These are phyloP conservation scores for Pterocles burchelli DNA, from an alignment of 2,113 vertebrate genomes.

Conservation along the genomic window DNA sequence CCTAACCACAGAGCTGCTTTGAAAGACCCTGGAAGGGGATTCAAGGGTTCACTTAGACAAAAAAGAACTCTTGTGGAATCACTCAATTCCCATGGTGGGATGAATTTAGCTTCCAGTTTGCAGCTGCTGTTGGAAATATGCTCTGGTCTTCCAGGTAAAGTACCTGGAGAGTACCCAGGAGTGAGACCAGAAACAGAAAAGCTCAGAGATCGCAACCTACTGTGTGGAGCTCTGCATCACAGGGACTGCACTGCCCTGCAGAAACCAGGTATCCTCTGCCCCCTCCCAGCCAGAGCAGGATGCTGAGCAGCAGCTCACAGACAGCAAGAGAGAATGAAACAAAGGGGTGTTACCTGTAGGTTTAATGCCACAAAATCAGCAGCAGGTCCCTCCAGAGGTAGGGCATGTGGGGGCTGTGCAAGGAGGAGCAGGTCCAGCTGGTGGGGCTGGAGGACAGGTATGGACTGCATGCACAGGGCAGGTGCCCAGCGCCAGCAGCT, in stretches of 20 bases:
- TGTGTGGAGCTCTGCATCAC: rapidly evolving
- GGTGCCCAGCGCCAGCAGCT: background rate
- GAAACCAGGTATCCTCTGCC: rapidly evolving
- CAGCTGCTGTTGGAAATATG: background rate
- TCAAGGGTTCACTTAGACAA: background rate
- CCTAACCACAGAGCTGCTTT: background rate
- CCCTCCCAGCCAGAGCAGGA: background rate
- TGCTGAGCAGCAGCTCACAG: background rate
- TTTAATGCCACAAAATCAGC: background rate
- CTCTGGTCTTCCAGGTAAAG: background rate
- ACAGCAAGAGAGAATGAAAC: background rate
- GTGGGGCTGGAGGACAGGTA: background rate
- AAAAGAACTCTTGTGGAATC: background rate
- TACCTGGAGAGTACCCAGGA: background rate
- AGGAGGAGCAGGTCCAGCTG: rapidly evolving
- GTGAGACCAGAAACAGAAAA: background rate
- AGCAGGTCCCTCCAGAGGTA: rapidly evolving
- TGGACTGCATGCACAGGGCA: background rate
- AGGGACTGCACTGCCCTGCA: background rate
- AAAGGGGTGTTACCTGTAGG: background rate
- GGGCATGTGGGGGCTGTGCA: background rate
- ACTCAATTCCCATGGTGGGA: rapidly evolving
- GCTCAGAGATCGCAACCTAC: background rate
- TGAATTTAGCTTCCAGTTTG: background rate
- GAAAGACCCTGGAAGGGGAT: background rate